Conservation (phyloP, 2,797 vertebrate genomes). For the Catamblyrhynchus diadema region DNA sequence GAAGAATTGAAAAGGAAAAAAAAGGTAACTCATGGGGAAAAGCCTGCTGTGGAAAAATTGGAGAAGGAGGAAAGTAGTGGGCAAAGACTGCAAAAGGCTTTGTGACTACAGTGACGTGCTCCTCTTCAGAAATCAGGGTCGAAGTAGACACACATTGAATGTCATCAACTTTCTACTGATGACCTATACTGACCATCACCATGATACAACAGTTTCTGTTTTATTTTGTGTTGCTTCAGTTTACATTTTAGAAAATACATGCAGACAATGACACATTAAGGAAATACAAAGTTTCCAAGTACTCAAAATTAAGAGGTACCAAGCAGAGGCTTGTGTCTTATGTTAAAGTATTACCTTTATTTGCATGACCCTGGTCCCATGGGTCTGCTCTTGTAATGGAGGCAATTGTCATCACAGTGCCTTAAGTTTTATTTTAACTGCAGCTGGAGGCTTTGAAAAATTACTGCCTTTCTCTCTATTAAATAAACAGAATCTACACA, state of each 20-base stretch:
- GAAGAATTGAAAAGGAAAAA: neutral
- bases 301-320: neutral
- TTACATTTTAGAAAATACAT: neutral
- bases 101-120: neutral
- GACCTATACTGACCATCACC: neutral
- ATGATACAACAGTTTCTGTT: neutral
- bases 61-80: neutral
- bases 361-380: neutral
- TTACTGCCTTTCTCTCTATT: neutral
- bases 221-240: neutral
- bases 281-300: neutral
- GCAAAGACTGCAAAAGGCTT: neutral
- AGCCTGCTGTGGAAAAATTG: neutral
- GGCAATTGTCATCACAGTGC: rapidly evolving
- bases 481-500: neutral
- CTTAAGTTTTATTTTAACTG: neutral
- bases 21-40: neutral
- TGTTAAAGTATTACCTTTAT: neutral
- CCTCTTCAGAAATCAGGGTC: neutral
- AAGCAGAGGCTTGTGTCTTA: neutral
- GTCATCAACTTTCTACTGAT: neutral
- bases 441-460: neutral
- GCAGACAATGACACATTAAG: neutral
- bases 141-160: neutral
- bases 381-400: neutral